Conservation (phyloP, 2,888 invertebrate genomes). For the Nephrotoma appendiculata region DNA sequence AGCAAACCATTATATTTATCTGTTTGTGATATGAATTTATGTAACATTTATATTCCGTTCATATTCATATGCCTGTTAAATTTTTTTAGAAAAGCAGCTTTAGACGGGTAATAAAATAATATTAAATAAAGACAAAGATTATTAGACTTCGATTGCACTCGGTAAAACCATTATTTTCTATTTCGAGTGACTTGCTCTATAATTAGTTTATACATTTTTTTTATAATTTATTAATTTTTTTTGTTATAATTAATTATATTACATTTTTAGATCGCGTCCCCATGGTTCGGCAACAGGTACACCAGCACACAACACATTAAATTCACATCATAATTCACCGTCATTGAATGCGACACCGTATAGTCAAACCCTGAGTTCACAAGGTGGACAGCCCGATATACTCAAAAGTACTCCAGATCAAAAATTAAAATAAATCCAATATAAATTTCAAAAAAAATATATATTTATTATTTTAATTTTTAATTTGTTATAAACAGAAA, state of each 20-base stretch:
- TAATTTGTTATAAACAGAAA: not conserved
- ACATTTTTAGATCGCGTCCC: slow-evolving; percentile 8
- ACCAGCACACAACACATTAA: slow-evolving; percentile 42
- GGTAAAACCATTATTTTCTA: too few species aligned
- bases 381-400: slow-evolving; percentile 62
- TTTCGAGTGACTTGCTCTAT: too few species aligned
- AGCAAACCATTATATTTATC: too few species aligned
- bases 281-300: slow-evolving; percentile 24
- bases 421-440: slow-evolving; percentile 25
- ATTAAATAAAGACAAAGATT: too few species aligned
- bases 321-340: slow-evolving; percentile 35
- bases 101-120: too few species aligned
- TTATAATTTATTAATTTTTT: too few species aligned
- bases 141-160: too few species aligned
- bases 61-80: too few species aligned
- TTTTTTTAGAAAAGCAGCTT: too few species aligned
- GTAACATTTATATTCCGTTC: too few species aligned
- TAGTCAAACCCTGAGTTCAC: slow-evolving; percentile 31
- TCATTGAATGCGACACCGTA: slow-evolving; percentile 33
- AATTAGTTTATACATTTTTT: too few species aligned
- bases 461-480: not conserved
- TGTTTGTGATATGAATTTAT: too few species aligned
- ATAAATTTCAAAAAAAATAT: not conserved
- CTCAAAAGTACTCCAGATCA: slow-evolving; percentile 78
- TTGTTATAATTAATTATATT: not conserved